These are phyloP conservation scores for Merluccius polli DNA, from an alignment of 2,797 vertebrate genomes.

Conservation along the genomic window DNA sequence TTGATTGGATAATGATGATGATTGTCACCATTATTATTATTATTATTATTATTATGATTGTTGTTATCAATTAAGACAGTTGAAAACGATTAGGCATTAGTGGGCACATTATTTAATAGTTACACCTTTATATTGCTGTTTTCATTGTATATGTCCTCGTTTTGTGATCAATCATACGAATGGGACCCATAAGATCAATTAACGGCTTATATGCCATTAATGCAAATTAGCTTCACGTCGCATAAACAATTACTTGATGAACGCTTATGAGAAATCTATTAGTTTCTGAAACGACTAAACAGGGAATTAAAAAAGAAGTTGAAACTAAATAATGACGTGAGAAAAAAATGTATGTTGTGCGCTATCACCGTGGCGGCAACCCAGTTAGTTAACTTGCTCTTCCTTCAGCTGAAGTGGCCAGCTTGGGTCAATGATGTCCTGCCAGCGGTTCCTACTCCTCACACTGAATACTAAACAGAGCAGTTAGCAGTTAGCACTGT, in stretches of 20 bases:
- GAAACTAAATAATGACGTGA: constrained; percentile 15
- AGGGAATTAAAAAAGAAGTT: constrained; percentile 42
- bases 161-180: constrained; percentile 64
- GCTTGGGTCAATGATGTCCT: neutral
- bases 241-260: constrained; percentile 58
- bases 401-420: neutral
- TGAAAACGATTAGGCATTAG: constrained; percentile 22
- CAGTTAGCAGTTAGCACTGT: neutral
- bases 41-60: neutral
- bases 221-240: constrained; percentile 57
- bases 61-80: neutral
- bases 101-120: constrained; percentile 36
- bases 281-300: constrained; percentile 47
- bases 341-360: neutral
- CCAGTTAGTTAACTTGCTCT: constrained; percentile 39
- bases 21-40: neutral
- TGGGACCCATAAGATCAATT: constrained; percentile 65
- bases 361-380: constrained; percentile 34
- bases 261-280: constrained; percentile 53
- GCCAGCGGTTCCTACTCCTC: neutral
- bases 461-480: neutral
- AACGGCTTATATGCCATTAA: constrained; percentile 50
- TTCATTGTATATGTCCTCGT: constrained; percentile 40
- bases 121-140: constrained; percentile 49
- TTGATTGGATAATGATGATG: neutral